These are phyloP conservation scores for Leucophora obtusa DNA, from an alignment of 2,888 invertebrate species.

Conservation along the genomic window DNA sequence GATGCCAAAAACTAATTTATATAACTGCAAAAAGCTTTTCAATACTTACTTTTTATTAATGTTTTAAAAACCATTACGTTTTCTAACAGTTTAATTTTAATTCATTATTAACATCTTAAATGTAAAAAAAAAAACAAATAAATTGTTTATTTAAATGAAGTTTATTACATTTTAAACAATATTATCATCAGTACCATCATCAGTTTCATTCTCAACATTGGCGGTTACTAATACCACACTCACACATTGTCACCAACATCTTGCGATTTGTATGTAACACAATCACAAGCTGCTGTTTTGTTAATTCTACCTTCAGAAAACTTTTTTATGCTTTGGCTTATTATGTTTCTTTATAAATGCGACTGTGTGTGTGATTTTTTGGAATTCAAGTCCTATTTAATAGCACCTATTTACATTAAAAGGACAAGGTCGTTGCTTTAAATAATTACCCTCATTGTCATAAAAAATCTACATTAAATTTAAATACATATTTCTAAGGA, in stretches of 20 bases:
- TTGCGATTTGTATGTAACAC: too few relatives aligned
- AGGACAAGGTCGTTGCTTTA: slow-evolving; percentile 61
- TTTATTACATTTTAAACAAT: slow-evolving; percentile 51
- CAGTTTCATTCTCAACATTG: neutral
- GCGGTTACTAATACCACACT: neutral
- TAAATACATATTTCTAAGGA: slow-evolving; percentile 52
- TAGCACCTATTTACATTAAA: slow-evolving; percentile 42
- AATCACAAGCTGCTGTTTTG: slow-evolving; percentile 22
- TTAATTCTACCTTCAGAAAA: slow-evolving; percentile 7
- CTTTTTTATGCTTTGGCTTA: neutral
- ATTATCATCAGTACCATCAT: slow-evolving; percentile 38
- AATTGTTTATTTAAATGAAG: slow-evolving; percentile 52
- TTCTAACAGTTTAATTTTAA: slow-evolving; percentile 13
- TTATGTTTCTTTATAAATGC: neutral
- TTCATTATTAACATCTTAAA: slow-evolving; percentile 42
- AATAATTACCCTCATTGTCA: slow-evolving; percentile 65
- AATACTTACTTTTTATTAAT: slow-evolving; percentile 8
- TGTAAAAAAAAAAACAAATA: neutral
- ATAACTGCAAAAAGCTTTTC: neutral
- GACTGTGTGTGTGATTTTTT: neutral
- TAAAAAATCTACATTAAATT: slow-evolving; percentile 62
- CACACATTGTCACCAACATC: neutral
- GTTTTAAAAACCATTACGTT: neutral
- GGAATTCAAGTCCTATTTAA: slow-evolving; percentile 50
- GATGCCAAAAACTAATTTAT: too few relatives aligned